A percentile compares a stretch with the other conserved stretches of the same genome.
Evolutionary conservation across 2,797 vertebrate genomes (phyloP).

Genomic region (Morus bassanus): DNA sequence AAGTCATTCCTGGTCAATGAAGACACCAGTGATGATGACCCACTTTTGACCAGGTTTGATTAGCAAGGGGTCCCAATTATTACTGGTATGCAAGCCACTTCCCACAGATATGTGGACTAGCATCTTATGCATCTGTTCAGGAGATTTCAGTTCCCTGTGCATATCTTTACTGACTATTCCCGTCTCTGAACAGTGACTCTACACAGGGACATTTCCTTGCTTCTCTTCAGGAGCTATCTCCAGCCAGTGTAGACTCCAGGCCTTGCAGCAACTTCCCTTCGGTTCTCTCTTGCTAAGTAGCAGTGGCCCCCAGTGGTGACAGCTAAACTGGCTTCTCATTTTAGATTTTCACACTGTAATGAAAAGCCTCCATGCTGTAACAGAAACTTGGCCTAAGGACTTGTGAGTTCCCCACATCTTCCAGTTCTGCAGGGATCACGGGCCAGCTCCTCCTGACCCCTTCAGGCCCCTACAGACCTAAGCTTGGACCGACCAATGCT

Average conservation of each 20-base stretch:
- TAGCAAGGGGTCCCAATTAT: neutral
- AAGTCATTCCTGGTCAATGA: neutral
- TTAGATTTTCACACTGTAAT: neutral
- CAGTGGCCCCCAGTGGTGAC: constrained; percentile 62
- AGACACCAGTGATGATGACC: neutral
- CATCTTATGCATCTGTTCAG: neutral
- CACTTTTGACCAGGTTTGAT: neutral
- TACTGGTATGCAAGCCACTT: neutral
- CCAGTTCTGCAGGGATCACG: neutral
- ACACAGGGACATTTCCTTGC: neutral
- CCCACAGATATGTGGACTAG: neutral
- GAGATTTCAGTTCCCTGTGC: neutral
- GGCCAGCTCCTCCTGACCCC: neutral
- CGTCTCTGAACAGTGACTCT: neutral
- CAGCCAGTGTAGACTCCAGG: neutral
- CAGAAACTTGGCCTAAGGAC: neutral
- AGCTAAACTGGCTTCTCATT: neutral
- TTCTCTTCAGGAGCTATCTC: neutral
- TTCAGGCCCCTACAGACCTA: neutral
- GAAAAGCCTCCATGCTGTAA: neutral
- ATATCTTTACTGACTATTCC: neutral
- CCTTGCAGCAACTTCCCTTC: neutral
- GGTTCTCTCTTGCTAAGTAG: constrained; percentile 44
- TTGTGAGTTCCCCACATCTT: neutral
- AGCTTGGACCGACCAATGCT: neutral